phyloP scores from a whole-genome alignment of 2,888 invertebrate genomes.

The Acleris holmiana region DNA sequence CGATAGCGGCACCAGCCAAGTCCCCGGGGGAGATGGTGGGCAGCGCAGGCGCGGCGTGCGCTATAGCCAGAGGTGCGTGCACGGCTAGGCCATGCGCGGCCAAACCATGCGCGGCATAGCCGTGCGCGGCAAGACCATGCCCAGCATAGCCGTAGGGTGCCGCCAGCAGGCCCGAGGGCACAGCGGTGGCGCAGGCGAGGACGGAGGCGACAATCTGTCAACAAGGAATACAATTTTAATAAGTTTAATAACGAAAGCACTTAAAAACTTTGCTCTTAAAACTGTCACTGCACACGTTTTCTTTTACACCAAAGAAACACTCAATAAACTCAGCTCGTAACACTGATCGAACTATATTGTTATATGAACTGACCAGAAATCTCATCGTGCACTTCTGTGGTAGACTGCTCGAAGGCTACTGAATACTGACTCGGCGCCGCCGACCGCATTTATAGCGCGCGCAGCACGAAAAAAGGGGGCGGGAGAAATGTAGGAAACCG shows the following conservation, averaged over 20 bases:
- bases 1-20: conserved; percentile 74
- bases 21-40: conserved; percentile 79
- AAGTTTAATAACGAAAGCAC: conserved; percentile 14
- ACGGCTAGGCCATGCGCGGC: conserved; percentile 35
- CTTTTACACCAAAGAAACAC: background rate
- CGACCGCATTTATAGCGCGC: conserved; percentile 69
- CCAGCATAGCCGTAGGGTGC: conserved; percentile 36
- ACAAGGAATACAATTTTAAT: conserved; percentile 41
- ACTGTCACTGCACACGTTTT: conserved; percentile 12
- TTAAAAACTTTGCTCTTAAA: background rate
- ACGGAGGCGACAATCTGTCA: conserved; percentile 84
- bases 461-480: conserved; percentile 65
- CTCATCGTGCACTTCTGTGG: conserved; percentile 83
- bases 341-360: conserved; percentile 3
- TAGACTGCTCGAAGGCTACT: conserved; percentile 83
- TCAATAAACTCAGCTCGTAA: conserved; percentile 4
- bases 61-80: conserved; percentile 55
- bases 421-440: conserved; percentile 75
- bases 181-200: conserved; percentile 60
- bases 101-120: conserved; percentile 51
- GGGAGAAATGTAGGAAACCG: conserved; percentile 35
- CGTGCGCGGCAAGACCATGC: conserved; percentile 43
- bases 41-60: conserved; percentile 56
- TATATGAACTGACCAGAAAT: conserved; percentile 75
- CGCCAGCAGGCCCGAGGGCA: conserved; percentile 56